phyloP scores from a whole-genome alignment of 2,113 vertebrate species.

The Cebus imitator region DNA sequence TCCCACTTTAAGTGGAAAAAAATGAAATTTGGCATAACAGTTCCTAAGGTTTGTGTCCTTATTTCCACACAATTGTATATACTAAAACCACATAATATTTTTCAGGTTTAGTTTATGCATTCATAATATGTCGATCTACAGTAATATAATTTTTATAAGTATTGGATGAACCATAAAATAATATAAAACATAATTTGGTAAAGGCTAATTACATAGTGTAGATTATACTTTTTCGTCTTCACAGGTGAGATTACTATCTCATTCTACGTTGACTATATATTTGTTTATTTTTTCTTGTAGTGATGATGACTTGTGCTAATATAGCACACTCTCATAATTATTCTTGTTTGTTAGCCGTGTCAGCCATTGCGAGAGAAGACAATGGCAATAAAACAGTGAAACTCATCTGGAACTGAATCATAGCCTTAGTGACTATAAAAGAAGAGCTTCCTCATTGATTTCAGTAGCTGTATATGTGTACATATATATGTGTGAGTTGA shows the following conservation, averaged over 20 bases:
- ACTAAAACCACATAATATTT: not conserved
- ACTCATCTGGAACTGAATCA: not conserved
- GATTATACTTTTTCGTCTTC: not conserved
- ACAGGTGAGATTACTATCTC: not conserved
- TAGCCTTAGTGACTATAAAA: not conserved
- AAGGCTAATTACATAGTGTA: not conserved
- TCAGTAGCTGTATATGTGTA: not conserved
- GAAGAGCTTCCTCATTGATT: not conserved
- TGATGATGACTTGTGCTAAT: not conserved
- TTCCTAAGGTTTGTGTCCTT: not conserved
- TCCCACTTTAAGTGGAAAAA: not conserved
- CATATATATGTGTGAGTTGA: accelerated
- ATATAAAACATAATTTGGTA: not conserved
- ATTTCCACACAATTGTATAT: not conserved
- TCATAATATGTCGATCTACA: not conserved
- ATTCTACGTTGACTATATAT: not conserved
- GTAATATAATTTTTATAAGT: not conserved
- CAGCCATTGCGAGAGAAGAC: not conserved
- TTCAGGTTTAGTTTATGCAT: not conserved
- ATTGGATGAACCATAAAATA: not conserved
- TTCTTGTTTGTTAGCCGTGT: not conserved
- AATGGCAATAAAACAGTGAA: not conserved
- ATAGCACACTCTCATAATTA: not conserved
- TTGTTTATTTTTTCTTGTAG: not conserved
- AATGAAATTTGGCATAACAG: not conserved